A percentile compares a stretch with the other conserved stretches of the same genome.
phyloP scores from a whole-genome alignment of 1,140 invertebrate genomes.

The Rhysida immarginata region DNA sequence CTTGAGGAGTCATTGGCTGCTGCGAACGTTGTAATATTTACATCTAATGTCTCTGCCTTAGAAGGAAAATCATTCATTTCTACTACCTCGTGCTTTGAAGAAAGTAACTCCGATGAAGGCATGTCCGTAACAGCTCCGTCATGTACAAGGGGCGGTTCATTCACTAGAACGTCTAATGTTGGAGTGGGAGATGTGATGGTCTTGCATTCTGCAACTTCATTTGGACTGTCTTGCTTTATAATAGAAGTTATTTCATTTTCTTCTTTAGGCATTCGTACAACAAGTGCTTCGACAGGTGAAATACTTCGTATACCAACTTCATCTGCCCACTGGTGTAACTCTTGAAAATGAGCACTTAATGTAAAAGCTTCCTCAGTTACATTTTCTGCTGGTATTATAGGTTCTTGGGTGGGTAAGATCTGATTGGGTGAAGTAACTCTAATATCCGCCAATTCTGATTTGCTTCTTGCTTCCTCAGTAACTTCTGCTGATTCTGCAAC shows the following conservation, averaged over 20 bases:
- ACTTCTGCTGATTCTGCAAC: background rate
- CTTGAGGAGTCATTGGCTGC: background rate
- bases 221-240: background rate
- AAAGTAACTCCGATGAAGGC: background rate
- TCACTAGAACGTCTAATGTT: background rate
- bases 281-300: background rate
- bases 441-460: background rate
- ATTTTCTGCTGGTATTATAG: background rate
- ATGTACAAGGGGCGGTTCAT: background rate
- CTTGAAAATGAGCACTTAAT: background rate
- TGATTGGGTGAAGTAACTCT: background rate
- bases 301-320: background rate
- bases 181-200: background rate
- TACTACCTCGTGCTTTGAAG: background rate
- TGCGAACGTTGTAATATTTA: background rate
- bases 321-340: background rate
- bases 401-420: background rate
- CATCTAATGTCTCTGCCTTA: background rate
- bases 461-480: too few relatives aligned
- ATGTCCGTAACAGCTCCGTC: background rate
- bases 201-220: background rate
- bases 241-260: background rate
- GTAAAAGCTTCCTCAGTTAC: background rate
- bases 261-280: background rate
- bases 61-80: background rate